Conservation (phyloP, 2,888 invertebrate genomes). For the Luperina testacea region DNA sequence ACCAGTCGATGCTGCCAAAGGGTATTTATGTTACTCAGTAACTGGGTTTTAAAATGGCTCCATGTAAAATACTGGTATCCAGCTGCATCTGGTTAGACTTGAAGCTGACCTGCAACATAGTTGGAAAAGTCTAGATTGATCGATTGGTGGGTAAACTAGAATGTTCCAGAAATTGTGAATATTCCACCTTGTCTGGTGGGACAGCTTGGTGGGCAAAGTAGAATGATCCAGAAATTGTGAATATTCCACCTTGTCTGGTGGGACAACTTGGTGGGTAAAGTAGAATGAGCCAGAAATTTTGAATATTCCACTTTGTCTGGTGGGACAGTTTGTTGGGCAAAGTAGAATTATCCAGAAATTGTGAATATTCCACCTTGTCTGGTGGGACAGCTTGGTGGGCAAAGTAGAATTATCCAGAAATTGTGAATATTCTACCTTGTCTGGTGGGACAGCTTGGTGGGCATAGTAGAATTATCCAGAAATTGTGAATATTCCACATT, state of each 20-base stretch:
- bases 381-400: background rate
- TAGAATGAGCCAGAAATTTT: no score
- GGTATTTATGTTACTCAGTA: background rate
- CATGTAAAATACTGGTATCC: no score
- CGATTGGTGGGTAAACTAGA: background rate
- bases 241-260: no score
- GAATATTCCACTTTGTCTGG: no score
- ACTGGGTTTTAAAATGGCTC: background rate
- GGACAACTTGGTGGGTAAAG: background rate
- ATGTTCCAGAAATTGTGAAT: background rate
- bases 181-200: background rate
- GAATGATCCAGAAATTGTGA: background rate
- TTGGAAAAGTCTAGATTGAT: background rate
- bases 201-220: background rate
- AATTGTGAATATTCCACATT: no score
- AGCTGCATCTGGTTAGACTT: background rate
- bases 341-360: no score
- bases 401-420: background rate
- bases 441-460: no score
- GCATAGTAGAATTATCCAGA: no score
- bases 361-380: background rate
- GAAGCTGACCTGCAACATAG: background rate
- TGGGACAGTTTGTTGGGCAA: no score
- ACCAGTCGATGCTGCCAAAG: background rate
- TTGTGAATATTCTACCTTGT: no score